A percentile compares a stretch with the other conserved stretches of the same genome.
Conservation (phyloP, 2,888 invertebrate genomes). For the Eilema depressum region DNA sequence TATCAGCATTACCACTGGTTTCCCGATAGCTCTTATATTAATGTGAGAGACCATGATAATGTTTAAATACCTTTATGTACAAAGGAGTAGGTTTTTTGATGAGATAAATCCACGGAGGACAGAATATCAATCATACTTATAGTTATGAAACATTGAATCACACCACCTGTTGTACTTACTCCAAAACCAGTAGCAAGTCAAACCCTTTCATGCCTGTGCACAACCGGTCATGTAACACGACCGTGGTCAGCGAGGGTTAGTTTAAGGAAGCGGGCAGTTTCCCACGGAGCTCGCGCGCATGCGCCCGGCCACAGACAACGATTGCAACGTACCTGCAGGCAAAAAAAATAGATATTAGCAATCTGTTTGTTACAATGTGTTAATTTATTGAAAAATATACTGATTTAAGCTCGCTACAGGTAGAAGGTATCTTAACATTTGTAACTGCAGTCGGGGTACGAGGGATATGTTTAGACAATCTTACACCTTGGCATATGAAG, state of each 20-base stretch:
- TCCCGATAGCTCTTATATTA: no score
- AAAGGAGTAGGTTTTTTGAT: neutral
- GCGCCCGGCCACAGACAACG: constrained; percentile 42
- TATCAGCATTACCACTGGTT: no score
- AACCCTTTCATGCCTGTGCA: constrained; percentile 31
- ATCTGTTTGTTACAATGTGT: constrained; percentile 14
- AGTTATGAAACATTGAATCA: neutral
- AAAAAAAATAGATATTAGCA: constrained; percentile 48
- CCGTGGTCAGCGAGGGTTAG: constrained; percentile 45
- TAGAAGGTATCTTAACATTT: neutral
- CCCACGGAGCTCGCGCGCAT: constrained; percentile 60
- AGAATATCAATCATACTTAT: no score
- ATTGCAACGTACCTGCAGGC: constrained; percentile 52
- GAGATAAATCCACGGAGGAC: no score
- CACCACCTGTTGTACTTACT: constrained; percentile 17
- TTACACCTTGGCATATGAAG: no score
- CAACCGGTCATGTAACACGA: constrained; percentile 49
- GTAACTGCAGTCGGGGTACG: neutral
- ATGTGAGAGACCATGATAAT: no score
- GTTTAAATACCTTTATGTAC: no score
- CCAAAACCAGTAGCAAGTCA: constrained; percentile 25
- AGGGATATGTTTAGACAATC: no score
- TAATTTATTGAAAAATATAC: neutral
- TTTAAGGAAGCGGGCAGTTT: constrained; percentile 60
- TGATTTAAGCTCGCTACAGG: neutral